Evolutionary conservation across 35 echinoderm and acorn worm genomes (phyloP).

Genomic region (Holothuria glaberrima): DNA sequence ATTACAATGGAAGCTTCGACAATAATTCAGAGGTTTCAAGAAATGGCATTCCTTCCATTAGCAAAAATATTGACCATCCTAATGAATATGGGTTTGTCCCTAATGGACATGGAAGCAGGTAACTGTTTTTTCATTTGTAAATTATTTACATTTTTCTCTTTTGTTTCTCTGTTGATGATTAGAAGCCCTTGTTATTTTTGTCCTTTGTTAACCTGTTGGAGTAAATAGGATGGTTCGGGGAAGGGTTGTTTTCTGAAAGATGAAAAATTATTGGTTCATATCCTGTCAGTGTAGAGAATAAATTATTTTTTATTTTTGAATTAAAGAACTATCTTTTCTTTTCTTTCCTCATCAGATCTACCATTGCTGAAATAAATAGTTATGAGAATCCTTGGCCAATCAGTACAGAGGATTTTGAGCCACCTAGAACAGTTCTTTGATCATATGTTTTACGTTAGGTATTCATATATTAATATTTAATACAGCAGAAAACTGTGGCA

Average conservation of each 20-base stretch:
- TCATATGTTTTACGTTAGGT: neutral
- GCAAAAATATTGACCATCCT: slow-evolving; percentile 32
- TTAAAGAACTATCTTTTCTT: neutral
- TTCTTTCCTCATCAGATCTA: slow-evolving; percentile 67
- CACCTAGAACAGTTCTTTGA: slow-evolving; percentile 82
- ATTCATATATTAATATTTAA: neutral
- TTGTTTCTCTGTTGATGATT: neutral
- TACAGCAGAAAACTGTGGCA: neutral
- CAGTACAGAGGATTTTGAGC: slow-evolving; percentile 95
- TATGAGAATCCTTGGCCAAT: slow-evolving; percentile 99
- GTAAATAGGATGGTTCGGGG: slow-evolving; percentile 4
- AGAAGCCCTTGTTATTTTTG: neutral
- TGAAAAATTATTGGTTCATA: neutral
- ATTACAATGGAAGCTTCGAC: slow-evolving; percentile 61
- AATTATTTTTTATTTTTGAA: neutral
- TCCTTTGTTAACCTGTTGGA: neutral
- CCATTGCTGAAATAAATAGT: slow-evolving; percentile 96
- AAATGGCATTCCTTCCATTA: slow-evolving; percentile 53
- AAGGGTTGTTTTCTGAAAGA: neutral
- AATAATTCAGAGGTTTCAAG: slow-evolving; percentile 45
- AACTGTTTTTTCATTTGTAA: neutral
- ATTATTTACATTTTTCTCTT: too few relatives aligned
- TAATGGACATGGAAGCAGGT: slow-evolving; percentile 78
- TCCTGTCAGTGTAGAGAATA: neutral
- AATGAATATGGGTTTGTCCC: slow-evolving; percentile 89